These are phyloP conservation scores for Calliphora vomitoria DNA, from an alignment of 2,888 invertebrate species.

Conservation along the genomic window DNA sequence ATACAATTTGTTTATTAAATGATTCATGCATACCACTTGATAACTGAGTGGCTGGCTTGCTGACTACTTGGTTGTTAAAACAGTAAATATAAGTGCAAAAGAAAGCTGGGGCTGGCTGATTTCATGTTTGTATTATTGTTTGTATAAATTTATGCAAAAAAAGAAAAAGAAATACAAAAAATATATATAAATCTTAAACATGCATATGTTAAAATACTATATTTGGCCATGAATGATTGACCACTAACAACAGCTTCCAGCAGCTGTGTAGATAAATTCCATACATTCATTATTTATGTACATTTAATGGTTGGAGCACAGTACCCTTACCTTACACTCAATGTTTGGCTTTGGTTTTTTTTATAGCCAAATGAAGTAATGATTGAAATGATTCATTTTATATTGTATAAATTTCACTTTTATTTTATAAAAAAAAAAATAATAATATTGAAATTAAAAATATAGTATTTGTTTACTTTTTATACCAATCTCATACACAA, in stretches of 20 bases:
- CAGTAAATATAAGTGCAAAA: conserved; percentile 40
- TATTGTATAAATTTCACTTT: conserved; percentile 11
- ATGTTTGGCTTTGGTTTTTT: conserved; percentile 28
- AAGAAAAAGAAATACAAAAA: neutral
- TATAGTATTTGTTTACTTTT: conserved; percentile 17
- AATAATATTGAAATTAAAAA: conserved; percentile 5
- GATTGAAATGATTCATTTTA: conserved; percentile 62
- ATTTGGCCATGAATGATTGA: conserved; percentile 70
- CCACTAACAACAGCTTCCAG: conserved; percentile 60
- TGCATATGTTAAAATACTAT: conserved; percentile 60
- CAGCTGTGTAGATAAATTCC: conserved; percentile 56
- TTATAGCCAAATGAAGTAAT: conserved; percentile 40
- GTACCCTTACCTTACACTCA: conserved; percentile 22
- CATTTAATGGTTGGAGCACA: conserved; percentile 34
- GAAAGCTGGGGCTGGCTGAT: conserved; percentile 56
- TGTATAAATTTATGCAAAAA: conserved; percentile 56
- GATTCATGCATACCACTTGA: conserved; percentile 59
- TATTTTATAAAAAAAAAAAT: neutral
- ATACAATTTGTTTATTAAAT: conserved; percentile 56
- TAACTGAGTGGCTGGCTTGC: conserved; percentile 10
- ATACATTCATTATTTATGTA: conserved; percentile 49
- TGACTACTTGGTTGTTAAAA: conserved; percentile 11
- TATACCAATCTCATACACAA: neutral
- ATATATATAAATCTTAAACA: conserved; percentile 42
- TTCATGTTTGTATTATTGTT: conserved; percentile 31